Base-by-base conservation (phyloP, 2,113 vertebrate species). In the Gavia stellata region DNA sequence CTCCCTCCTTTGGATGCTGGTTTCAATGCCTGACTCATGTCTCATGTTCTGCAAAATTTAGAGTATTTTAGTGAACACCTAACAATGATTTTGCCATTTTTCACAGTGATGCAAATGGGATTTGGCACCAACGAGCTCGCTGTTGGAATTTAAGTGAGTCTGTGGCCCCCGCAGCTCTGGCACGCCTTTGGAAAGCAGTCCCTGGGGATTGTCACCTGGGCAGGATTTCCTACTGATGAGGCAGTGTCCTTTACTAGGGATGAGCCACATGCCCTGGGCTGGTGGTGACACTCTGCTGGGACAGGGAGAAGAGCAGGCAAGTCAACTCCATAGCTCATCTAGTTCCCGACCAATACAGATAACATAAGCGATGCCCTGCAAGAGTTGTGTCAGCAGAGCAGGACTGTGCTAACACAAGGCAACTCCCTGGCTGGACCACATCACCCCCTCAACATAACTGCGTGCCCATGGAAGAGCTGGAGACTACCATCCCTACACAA, bases 1-100 rank as follows among this genome's bases (percentile, higher is more conserved):
- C 91, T 94, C 68, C 67, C 90, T 93, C 97, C 89, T 97, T 97
- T 93, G 90, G 95, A 97, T 96, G 96, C 96, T 81, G 72, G 92
- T 97, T 95, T 97, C 97, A 97, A 96, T 91, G 97, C 88, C 92
- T 97, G 97, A 98, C 96, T 98, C 97, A 98, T 70, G 87, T 73
- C 82, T 95, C 93, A 74, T 86, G 72, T 91, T 92, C 81, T 88
- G 90, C 94, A 97, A 96, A 97, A 97, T 95, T 92, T 92, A 96
- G 94, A 95, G 88, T 85, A 96, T 96, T 97, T 83, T 93, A 94
- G 94, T 87, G 94, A 97, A 96, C 73, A 92, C 75, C 92, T 94
- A 94, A 77, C 8, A 25, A 95, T 78, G 95, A 96, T 97, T 96
- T 97, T 81, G 92, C 86, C 94, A 81, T 97, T 97, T 97, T 94